Percentiles rank a stretch among this genome's conserved stretches.
These are phyloP conservation scores for Nemotelus nigrinus DNA, from an alignment of 2,888 invertebrate species.

Conservation along the genomic window DNA sequence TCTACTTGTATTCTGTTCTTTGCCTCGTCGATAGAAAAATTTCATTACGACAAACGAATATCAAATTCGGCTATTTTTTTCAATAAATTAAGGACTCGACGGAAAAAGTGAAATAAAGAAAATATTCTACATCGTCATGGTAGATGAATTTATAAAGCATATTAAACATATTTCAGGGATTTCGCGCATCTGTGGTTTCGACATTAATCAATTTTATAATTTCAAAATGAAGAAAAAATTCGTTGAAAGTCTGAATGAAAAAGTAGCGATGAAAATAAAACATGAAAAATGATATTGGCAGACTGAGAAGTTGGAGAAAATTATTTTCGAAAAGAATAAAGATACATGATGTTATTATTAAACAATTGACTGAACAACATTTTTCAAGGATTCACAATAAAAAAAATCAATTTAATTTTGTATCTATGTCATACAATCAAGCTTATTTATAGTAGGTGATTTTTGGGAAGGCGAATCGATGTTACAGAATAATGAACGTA, in stretches of 20 bases:
- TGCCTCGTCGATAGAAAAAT: background rate
- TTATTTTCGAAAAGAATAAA: too few relatives aligned
- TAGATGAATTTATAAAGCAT: constrained; percentile 12
- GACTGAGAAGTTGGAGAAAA: too few relatives aligned
- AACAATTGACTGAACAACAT: too few relatives aligned
- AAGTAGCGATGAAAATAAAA: constrained; percentile 4
- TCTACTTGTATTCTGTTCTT: background rate
- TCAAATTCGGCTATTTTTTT: background rate
- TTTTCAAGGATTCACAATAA: too few relatives aligned
- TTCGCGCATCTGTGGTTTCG: constrained; percentile 16
- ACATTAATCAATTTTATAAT: constrained; percentile 24
- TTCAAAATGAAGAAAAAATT: background rate
- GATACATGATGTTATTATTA: too few relatives aligned
- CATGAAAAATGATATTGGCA: background rate
- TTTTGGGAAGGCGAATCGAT: too few relatives aligned
- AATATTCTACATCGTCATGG: background rate
- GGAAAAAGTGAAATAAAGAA: background rate
- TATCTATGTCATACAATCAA: too few relatives aligned
- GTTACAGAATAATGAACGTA: too few relatives aligned
- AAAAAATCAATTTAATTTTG: too few relatives aligned
- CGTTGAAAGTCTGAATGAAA: background rate
- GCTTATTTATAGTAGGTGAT: too few relatives aligned
- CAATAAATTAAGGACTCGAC: constrained; percentile 4
- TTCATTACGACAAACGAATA: constrained; percentile 14
- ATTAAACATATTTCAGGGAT: constrained; percentile 14